Evolutionary conservation across 2,113 vertebrate species (phyloP), one percentile per base, ranked within the genome.

Genomic region (Megaceryle torquata): DNA sequence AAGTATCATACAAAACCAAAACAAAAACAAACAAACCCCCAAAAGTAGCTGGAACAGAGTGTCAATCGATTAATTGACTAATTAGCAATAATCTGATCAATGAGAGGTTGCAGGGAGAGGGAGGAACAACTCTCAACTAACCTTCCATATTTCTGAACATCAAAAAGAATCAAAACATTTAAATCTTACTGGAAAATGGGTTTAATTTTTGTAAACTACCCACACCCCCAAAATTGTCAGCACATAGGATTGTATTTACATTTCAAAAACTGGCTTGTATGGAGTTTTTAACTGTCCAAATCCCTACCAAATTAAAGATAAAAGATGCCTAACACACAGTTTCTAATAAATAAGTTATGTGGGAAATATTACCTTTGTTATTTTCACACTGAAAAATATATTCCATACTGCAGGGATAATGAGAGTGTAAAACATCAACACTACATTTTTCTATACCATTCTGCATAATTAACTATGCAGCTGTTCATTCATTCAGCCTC

Each of bases 381-480:
- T 87, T 84, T 93, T 92, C 90, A 88, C 29, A 72, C 74, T 96
- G 94, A 94, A 96, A 96, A 96, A 92, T 86, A 72, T 44, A 91
- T 87, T 94, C 88, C 48, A 72, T 77, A 83, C 78, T 63, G 65
- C 81, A 88, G 78, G 44, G 71, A 87, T 94, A 96, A 95, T 84
- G 65, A 94, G 84, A 33, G 64, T 41, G 96, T 93, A 96, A 97
- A 96, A 95, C 83, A 91, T 93, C 95, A 96, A 82, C 43, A 60
- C 64, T 91, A 85, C 90, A 71, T 89, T 94, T 96, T 96, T 89
- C 95, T 93, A 95, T 95, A 97, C 83, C 79, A 96, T 83, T 95
- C 92, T 95, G 82, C 94, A 94, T 97, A 97, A 97, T 96, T 96
- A 96, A 94, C 78, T 86, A 70, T 43, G 44, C 82, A 96, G 96